phyloP scores from a whole-genome alignment of 1,140 invertebrate genomes.

The Episyrphus balteatus region DNA sequence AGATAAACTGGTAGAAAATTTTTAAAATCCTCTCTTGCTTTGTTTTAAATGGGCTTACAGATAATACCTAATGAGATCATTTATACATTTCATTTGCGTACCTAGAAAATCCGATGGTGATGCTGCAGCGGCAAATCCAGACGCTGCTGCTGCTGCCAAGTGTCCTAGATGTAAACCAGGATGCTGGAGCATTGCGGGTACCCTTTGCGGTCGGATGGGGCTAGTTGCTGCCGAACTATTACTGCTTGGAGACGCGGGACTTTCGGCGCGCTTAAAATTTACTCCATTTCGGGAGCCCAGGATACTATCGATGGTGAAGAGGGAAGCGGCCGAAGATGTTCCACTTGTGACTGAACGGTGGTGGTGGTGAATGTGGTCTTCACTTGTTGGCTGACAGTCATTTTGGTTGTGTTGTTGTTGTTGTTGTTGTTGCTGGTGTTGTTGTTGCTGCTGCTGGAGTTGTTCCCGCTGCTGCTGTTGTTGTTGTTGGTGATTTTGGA shows the following conservation, averaged over 20 bases:
- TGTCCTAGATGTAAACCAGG: conserved; percentile 41
- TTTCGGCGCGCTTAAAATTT: conserved; percentile 18
- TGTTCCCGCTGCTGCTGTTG: conserved; percentile 17
- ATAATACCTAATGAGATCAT: neutral
- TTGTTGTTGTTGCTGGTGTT: conserved; percentile 21
- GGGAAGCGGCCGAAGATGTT: conserved; percentile 44
- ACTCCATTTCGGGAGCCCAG: conserved; percentile 38
- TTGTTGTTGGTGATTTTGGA: conserved; percentile 15
- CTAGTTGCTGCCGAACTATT: conserved; percentile 37
- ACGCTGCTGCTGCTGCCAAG: conserved; percentile 44
- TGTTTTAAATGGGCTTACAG: too few species aligned
- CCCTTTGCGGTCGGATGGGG: conserved; percentile 38
- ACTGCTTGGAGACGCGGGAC: conserved; percentile 29
- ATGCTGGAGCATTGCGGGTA: conserved; percentile 41
- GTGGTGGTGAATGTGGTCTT: conserved; percentile 31
- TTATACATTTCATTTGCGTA: conserved; percentile 36
- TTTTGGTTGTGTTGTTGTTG: conserved; percentile 15
- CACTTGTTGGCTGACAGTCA: conserved; percentile 25
- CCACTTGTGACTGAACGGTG: conserved; percentile 5
- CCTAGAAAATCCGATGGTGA: conserved; percentile 62
- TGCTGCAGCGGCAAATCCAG: conserved; percentile 38
- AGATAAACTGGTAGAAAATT: too few species aligned
- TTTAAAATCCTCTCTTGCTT: too few species aligned
- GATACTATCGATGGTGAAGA: conserved; percentile 74
- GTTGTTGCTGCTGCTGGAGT: conserved; percentile 21